Percentiles rank a stretch among this genome's conserved stretches.
Conservation (phyloP, 2,797 vertebrate species). For the Channallabes apus region DNA sequence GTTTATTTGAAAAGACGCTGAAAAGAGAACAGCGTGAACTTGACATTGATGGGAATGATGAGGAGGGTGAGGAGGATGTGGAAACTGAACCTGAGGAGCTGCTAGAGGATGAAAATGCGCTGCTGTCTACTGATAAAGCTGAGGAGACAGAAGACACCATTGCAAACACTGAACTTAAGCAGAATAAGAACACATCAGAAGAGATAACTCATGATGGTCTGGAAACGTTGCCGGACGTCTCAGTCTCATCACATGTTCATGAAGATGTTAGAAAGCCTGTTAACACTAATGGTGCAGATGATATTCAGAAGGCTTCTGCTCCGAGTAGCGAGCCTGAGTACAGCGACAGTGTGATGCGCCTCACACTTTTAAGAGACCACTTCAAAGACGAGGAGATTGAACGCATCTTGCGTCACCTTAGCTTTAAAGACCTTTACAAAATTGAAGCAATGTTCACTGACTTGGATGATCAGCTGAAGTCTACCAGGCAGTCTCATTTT, state of each 20-base stretch:
- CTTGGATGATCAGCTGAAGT: constrained; percentile 78
- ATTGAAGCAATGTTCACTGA: constrained; percentile 86
- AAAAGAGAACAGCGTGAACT: constrained; percentile 38
- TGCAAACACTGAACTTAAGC: neutral
- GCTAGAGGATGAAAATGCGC: constrained; percentile 93
- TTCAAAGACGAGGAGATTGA: constrained; percentile 75
- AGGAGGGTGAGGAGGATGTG: constrained; percentile 71
- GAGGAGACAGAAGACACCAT: constrained; percentile 22
- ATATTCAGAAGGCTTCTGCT: constrained; percentile 1
- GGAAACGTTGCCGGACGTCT: neutral
- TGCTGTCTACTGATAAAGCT: constrained; percentile 47
- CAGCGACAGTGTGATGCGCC: constrained; percentile 66
- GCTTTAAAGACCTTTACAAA: constrained; percentile 71
- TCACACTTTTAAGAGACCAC: constrained; percentile 78
- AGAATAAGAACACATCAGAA: neutral
- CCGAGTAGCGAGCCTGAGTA: constrained; percentile 65
- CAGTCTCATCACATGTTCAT: neutral
- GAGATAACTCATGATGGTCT: neutral
- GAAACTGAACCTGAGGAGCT: constrained; percentile 68
- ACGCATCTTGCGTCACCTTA: constrained; percentile 77
- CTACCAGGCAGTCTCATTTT: constrained; percentile 62
- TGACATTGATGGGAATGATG: neutral
- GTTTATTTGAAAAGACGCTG: constrained; percentile 36
- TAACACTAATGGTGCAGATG: constrained; percentile 10
- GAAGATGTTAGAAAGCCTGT: constrained; percentile 1